Base-by-base conservation (phyloP, 2,797 vertebrate species). In the Periparus ater region DNA sequence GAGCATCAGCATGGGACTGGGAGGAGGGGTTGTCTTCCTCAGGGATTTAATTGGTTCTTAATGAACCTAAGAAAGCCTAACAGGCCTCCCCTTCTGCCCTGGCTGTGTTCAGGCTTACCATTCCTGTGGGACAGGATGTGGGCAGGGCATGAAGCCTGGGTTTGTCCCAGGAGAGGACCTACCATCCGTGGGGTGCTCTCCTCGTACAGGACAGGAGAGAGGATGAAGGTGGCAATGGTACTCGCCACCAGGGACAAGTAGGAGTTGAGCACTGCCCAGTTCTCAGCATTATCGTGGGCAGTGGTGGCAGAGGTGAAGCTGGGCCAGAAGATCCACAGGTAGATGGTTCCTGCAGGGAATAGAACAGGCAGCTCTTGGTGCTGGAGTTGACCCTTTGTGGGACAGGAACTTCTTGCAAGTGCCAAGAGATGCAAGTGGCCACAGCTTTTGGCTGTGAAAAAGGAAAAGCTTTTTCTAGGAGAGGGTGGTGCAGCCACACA, bases 251-350 rank as follows among this genome's bases (percentile, higher is more conserved):
- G 97, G 0, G 99, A 98, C 96, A 99, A 99, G 98, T 99, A 99
- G 7, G 98, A 98, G 98, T 99, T 99, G 94, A 99, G 85, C 75
- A 97, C 98, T 0, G 98, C 99, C 93, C 99, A 98, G 89, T 98
- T 98, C 97, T 99, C 98, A 20, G 97, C 94, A 1, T 98, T 98
- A 32, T 98, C 97, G 1, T 89, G 96, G 7, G 47, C 89, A 0
- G 98, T 98, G 95, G 98, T 53, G 11, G 98, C 98, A 0, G 99
- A 99, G 97, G 98, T 99, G 93, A 99, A 99, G 91, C 99, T 99
- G 34, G 99, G 99, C 99, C 99, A 99, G 98, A 99, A 99, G 98
- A 99, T 98, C 99, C 99, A 99, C 95, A 99, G 97, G 97, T 97
- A 99, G 96, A 99, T 93, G 58, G 99, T 99, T 70, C 99, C 99